Percentiles rank a stretch among this genome's conserved stretches.
Evolutionary conservation across 1,140 invertebrate species (phyloP).

Genomic region (Acromyrmex charruanus): DNA sequence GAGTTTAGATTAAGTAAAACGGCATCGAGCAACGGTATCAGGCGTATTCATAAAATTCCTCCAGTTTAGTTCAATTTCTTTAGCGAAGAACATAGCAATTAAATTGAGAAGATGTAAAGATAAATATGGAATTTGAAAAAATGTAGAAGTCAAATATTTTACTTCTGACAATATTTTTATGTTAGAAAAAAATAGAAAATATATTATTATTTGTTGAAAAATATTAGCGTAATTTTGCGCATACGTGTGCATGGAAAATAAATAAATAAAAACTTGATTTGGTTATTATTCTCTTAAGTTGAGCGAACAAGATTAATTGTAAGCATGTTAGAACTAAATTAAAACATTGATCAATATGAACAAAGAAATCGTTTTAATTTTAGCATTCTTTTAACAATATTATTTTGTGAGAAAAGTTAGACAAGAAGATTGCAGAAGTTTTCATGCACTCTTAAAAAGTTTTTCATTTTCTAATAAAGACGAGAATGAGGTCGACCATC

Average conservation of each 20-base stretch:
- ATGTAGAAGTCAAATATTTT: not conserved
- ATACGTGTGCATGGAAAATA: not conserved
- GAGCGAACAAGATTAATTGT: not conserved
- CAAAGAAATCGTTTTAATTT: not conserved
- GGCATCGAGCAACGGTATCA: not conserved
- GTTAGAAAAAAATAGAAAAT: conserved; percentile 20
- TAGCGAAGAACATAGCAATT: conserved; percentile 24
- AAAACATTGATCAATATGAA: conserved; percentile 1
- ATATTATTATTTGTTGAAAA: conserved; percentile 45
- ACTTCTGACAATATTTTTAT: not conserved
- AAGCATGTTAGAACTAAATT: not conserved
- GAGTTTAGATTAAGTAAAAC: conserved; percentile 43
- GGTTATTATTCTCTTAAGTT: not conserved
- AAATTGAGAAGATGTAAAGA: conserved; percentile 24
- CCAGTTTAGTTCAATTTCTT: not conserved
- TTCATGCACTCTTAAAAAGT: not conserved
- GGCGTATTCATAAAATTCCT: conserved; percentile 37
- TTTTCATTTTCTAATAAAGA: conserved; percentile 22
- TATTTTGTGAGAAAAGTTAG: not conserved
- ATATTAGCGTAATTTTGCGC: conserved; percentile 29
- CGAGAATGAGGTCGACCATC: conserved; percentile 4
- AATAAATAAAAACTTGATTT: not conserved
- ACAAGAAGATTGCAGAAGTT: not conserved
- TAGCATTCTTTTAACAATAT: conserved; percentile 1
- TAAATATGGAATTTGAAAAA: conserved; percentile 15